These are phyloP conservation scores for Steinernema hermaphroditum DNA, from an alignment of 2,888 invertebrate genomes.

Conservation along the genomic window DNA sequence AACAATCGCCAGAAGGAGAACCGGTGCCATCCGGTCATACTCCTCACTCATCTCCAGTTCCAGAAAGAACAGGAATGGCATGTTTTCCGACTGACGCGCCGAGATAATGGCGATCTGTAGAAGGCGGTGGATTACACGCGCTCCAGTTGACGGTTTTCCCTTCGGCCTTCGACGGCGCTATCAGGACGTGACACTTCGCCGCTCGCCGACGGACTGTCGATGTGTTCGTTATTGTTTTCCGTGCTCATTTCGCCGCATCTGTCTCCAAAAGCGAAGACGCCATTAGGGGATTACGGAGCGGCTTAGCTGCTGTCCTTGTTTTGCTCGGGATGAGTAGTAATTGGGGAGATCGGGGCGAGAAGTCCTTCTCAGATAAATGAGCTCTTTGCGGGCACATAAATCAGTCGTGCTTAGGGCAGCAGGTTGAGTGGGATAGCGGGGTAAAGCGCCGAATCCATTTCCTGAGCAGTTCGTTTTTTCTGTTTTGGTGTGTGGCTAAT, in stretches of 20 bases:
- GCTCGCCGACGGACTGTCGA: constrained; percentile 4
- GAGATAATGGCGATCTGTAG: background rate
- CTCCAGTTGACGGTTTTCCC: constrained; percentile 23
- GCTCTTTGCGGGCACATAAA: constrained; percentile 12
- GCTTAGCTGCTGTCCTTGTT: constrained; percentile 21
- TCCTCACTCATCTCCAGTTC: too few relatives aligned
- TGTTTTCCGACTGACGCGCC: background rate
- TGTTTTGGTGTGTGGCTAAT: too few relatives aligned
- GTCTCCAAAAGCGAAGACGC: background rate
- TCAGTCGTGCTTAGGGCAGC: constrained; percentile 5
- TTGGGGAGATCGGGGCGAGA: background rate
- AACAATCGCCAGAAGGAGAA: too few relatives aligned
- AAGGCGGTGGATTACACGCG: constrained; percentile 4
- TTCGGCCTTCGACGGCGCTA: background rate
- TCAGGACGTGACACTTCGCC: constrained; percentile 1
- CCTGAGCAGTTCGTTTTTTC: too few relatives aligned
- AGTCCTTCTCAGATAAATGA: constrained; percentile 18
- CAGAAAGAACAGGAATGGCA: constrained; percentile 8
- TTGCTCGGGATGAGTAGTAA: constrained; percentile 5
- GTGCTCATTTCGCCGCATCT: background rate
- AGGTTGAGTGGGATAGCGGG: background rate
- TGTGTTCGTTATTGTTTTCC: background rate
- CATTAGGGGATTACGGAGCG: constrained; percentile 21
- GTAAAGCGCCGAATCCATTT: too few relatives aligned
- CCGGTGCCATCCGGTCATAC: too few relatives aligned